These are phyloP conservation scores for Pseudomyrmex concolor DNA, from an alignment of 1,140 invertebrate genomes.

Conservation along the genomic window DNA sequence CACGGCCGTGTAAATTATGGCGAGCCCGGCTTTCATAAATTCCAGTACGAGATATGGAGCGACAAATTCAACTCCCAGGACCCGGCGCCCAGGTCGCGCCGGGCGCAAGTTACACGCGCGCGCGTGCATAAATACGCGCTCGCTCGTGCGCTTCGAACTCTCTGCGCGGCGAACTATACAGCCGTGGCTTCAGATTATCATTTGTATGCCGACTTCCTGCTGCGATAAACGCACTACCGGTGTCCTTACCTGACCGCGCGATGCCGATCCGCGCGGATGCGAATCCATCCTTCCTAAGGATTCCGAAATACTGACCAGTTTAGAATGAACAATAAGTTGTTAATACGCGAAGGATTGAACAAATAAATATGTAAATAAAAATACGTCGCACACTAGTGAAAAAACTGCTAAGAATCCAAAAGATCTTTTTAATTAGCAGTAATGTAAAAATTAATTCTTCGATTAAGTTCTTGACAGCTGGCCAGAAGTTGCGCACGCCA, in stretches of 20 bases:
- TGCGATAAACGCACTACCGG: conserved; percentile 72
- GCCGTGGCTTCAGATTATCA: conserved; percentile 65
- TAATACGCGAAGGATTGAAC: neutral
- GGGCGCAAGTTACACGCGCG: conserved; percentile 57
- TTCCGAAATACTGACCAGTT: neutral
- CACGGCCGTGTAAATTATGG: conserved; percentile 76
- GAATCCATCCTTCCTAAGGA: conserved; percentile 18
- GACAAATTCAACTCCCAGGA: conserved; percentile 78
- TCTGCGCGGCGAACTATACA: conserved; percentile 4
- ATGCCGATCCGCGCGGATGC: conserved; percentile 46
- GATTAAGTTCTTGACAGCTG: conserved; percentile 24
- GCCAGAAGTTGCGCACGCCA: neutral
- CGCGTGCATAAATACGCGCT: conserved; percentile 52
- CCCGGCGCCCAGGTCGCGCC: conserved; percentile 64
- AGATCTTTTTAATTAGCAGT: neutral
- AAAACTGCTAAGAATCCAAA: neutral
- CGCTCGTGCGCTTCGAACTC: conserved; percentile 30
- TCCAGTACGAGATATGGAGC: conserved; percentile 77
- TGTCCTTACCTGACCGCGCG: conserved; percentile 46
- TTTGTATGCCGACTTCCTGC: conserved; percentile 74
- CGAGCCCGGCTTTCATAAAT: conserved; percentile 76
- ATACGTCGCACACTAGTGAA: neutral
- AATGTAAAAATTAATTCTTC: conserved; percentile 38
- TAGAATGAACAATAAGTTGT: neutral
- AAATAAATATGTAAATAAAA: neutral